A percentile compares a stretch with the other conserved stretches of the same genome.
phyloP scores from a whole-genome alignment of 2,888 invertebrate genomes.

The Temnothorax unifasciatus region DNA sequence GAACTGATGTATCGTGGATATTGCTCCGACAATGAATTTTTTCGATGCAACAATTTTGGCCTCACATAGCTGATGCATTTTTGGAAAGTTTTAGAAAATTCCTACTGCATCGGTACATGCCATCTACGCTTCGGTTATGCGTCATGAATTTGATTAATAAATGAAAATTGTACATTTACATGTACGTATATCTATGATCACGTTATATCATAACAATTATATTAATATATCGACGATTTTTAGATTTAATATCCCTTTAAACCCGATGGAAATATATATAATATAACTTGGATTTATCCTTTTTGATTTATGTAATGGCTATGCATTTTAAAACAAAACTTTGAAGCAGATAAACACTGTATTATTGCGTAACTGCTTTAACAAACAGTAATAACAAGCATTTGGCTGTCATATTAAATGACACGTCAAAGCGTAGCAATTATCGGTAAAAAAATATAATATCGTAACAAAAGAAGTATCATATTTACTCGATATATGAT shows the following conservation, averaged over 20 bases:
- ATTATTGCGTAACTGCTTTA: background rate
- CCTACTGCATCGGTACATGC: conserved; percentile 8
- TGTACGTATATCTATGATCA: background rate
- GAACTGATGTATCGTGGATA: conserved; percentile 29
- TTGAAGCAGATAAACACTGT: conserved; percentile 13
- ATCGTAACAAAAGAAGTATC: background rate
- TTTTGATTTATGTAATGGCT: conserved; percentile 11
- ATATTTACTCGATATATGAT: conserved; percentile 8
- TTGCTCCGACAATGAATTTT: conserved; percentile 49
- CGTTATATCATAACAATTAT: background rate
- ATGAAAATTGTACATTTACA: conserved; percentile 20
- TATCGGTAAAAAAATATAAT: conserved; percentile 30
- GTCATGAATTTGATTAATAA: conserved; percentile 53
- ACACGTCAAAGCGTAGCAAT: conserved; percentile 16
- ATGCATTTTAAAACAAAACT: conserved; percentile 15
- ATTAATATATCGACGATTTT: conserved; percentile 16
- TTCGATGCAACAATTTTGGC: conserved; percentile 40
- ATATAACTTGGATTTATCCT: background rate
- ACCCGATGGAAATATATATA: background rate
- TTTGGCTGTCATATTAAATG: conserved; percentile 8
- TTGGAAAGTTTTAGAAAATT: conserved; percentile 46
- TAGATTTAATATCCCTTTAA: conserved; percentile 29
- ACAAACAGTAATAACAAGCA: conserved; percentile 8
- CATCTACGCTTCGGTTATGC: conserved; percentile 29
- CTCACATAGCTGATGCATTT: conserved; percentile 39